A percentile compares a stretch with the other conserved stretches of the same genome.
Evolutionary conservation across 35 echinoderm and acorn worm genomes (phyloP).

Genomic region (Ptychodera flava): DNA sequence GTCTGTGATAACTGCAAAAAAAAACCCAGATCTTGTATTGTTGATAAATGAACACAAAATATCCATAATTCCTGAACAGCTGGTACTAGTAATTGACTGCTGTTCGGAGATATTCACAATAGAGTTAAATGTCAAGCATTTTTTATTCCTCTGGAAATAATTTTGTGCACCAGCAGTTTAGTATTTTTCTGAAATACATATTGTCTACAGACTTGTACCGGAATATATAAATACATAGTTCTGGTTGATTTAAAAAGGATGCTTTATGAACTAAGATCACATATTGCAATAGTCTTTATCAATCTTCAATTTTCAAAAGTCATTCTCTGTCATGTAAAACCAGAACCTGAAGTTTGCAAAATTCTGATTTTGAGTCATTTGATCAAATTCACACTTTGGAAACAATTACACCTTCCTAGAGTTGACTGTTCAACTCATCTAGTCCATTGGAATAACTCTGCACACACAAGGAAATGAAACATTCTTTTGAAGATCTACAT

Average conservation of each 20-base stretch:
- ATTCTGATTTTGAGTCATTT: background rate
- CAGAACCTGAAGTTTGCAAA: background rate
- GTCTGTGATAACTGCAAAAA: slow-evolving; percentile 50
- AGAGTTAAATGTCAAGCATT: background rate
- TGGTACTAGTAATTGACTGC: too few species aligned
- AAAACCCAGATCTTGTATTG: background rate
- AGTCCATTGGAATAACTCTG: too few species aligned
- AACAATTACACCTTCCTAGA: too few species aligned
- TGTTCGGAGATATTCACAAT: background rate
- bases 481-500: too few species aligned
- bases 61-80: background rate
- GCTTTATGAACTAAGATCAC: background rate
- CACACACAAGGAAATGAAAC: too few species aligned
- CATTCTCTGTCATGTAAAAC: background rate
- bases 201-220: background rate
- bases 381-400: background rate
- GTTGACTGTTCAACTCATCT: too few species aligned
- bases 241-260: background rate
- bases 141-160: background rate
- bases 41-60: background rate
- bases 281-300: background rate
- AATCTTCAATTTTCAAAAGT: background rate
- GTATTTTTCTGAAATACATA: background rate
- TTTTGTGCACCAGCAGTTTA: background rate
- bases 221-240: background rate